Conservation (phyloP, 1,140 invertebrate genomes). For the Danaus melanippus region DNA sequence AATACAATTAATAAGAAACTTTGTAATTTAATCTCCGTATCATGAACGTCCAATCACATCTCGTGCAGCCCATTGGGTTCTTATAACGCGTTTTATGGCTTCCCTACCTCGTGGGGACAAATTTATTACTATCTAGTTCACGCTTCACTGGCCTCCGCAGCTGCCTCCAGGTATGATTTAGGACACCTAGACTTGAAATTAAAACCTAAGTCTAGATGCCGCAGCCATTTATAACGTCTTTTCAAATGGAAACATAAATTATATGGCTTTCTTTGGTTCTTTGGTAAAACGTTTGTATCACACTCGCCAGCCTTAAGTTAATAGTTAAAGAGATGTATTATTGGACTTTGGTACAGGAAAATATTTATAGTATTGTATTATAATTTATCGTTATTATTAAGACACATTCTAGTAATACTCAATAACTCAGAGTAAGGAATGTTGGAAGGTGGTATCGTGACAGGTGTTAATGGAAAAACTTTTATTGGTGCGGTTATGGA, state of each 20-base stretch:
- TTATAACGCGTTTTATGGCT: slow-evolving; percentile 30
- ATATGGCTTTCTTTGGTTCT: no score
- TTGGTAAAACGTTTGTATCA: no score
- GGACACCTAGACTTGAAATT: slow-evolving; percentile 38
- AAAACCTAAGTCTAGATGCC: slow-evolving; percentile 23
- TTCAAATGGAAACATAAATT: background rate
- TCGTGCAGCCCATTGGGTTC: slow-evolving; percentile 32
- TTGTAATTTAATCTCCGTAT: no score
- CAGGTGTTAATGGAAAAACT: slow-evolving; percentile 14
- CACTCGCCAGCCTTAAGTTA: no score
- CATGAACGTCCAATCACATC: slow-evolving; percentile 15
- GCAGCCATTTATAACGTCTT: background rate
- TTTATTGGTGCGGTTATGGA: slow-evolving; percentile 10
- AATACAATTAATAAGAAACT: no score
- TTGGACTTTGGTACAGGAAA: no score
- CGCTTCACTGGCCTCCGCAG: slow-evolving; percentile 38
- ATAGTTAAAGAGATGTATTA: no score
- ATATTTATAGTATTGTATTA: no score
- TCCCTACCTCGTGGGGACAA: slow-evolving; percentile 27
- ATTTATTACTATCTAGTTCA: slow-evolving; percentile 58
- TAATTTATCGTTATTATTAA: no score
- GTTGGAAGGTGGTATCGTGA: background rate
- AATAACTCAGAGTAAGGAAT: no score
- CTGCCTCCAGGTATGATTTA: slow-evolving; percentile 53
- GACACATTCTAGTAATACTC: no score